phyloP scores from a whole-genome alignment of 2,113 vertebrate species.

The Aepyceros melampus region DNA sequence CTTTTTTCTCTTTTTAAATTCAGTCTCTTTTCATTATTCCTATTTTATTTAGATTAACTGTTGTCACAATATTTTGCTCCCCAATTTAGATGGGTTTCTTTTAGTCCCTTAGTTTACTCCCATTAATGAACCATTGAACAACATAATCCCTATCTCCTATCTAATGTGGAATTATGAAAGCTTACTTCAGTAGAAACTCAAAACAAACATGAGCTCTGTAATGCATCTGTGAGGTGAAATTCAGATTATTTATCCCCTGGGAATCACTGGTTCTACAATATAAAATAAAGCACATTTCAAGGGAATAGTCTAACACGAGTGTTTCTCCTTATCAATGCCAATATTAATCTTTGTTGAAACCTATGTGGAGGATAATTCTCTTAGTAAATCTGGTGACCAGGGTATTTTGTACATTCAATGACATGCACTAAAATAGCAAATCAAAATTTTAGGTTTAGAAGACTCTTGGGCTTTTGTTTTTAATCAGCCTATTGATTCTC shows the following conservation, averaged over 20 bases:
- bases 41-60: background rate
- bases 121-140: slow-evolving; percentile 9
- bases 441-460: slow-evolving; percentile 80
- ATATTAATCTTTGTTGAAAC: slow-evolving; percentile 63
- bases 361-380: slow-evolving; percentile 49
- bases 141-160: background rate
- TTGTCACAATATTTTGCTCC: background rate
- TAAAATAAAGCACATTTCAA: slow-evolving; percentile 42
- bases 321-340: slow-evolving; percentile 67
- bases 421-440: slow-evolving; percentile 75
- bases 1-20: background rate
- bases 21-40: background rate
- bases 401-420: slow-evolving; percentile 68
- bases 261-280: slow-evolving; percentile 40
- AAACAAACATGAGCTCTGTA: slow-evolving; percentile 44
- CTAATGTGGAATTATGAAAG: background rate
- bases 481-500: slow-evolving; percentile 81
- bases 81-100: background rate
- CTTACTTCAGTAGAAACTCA: background rate
- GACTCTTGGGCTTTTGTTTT: slow-evolving; percentile 77
- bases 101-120: background rate
- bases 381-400: slow-evolving; percentile 71
- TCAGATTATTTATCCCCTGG: slow-evolving; percentile 56
- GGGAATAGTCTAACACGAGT: slow-evolving; percentile 43
- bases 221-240: background rate